Base-by-base conservation (phyloP, 92 coral and sea anemone species). In the Epizoanthus scotinus region DNA sequence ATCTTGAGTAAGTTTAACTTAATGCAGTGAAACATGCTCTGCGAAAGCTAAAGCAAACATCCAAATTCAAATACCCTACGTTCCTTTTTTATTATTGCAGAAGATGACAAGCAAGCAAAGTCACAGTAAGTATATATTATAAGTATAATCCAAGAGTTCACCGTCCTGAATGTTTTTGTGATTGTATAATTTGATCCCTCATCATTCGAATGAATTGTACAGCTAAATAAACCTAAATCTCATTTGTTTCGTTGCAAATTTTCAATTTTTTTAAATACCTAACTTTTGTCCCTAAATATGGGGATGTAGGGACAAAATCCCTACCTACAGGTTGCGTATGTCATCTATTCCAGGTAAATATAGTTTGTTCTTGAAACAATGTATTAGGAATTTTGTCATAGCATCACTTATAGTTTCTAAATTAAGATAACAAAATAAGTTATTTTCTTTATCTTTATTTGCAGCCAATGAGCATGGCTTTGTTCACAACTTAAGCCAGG, bases 21-120 rank as follows among this genome's bases (percentile, higher is more conserved):
- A 55, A 55, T 55, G 60, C 60, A 55, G 60, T 55, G 60, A 55
- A 55, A 55, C 60, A 55, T 55, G 60, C 60, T 55, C 60, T 55
- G 60, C 60, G 20, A 55, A 55, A 55, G 60, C 60, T 55, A 55
- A 55, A 55, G 60, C 60, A 55, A 55, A n/a, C n/a, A n/a, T n/a
- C n/a, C n/a, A n/a, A n/a, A n/a, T n/a, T n/a, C n/a, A n/a, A n/a
- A 55, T 31, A 31, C 36, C 4, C 4, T 31, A 31, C 36, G 36
- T 31, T 31, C 36, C 36, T 31, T 31, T 31, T 31, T 31, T 31
- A 31, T 31, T 31, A 31, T 31, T 31, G 36, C 36, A 31, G 36
- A 31, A 31, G 36, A 31, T 31, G 36, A 31, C 36, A 31, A 4
- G 36, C 36, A 31, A 31, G 36, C 36, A 4, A 31, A 31, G 36